Evolutionary conservation across 2,113 vertebrate genomes (phyloP), one percentile per base, ranked within the genome.

Genomic region (Sigmodon hispidus): DNA sequence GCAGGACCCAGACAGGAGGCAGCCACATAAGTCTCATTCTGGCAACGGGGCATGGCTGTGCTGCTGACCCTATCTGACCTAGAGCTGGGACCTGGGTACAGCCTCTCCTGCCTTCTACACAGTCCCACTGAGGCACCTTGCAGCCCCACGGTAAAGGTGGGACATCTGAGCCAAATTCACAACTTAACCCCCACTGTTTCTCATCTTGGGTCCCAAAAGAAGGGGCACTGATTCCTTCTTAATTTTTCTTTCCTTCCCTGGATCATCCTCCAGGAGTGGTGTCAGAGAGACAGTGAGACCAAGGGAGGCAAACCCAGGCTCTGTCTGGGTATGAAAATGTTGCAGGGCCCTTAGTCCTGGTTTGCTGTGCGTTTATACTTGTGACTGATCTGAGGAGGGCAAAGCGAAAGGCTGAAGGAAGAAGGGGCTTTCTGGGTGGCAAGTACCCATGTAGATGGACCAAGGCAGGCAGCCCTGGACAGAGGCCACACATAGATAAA

Each of bases 31-130:
- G 83, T 43, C 83, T 86, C 83, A 50, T 67, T 86, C 83, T 48
- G 83, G 61, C 40, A 57, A 57, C 80, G 26, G 57, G 43, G 81
- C 57, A 55, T 52, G 48, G 85, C 63, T 63, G 70, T 48, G 45
- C 85, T 40, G 85, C 65, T 72, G 86, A n/a, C 85, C 67, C 67
- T 72, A 40, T 15, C 67, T 72, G 86, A 72, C 86, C 50, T 29
- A 22, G 59, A n/a, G 45, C 52, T 43, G 81, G 52, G 52, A 12
- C 67, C 40, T 75, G 80, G 9, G 36, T 2, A 36, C 45, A 16
- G 87, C 43, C 8, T 3, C 70, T 22, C 59, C 89, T 5, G 3
- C 7, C 50, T 50, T 87, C 36, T 2, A 17, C 21, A 4, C 17
- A 15, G 43, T 63, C 72, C 13, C 0, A 17, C 70, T 16, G 50